These are phyloP conservation scores for Pleuronectes platessa DNA, from an alignment of 2,113 vertebrate species.

Conservation along the genomic window DNA sequence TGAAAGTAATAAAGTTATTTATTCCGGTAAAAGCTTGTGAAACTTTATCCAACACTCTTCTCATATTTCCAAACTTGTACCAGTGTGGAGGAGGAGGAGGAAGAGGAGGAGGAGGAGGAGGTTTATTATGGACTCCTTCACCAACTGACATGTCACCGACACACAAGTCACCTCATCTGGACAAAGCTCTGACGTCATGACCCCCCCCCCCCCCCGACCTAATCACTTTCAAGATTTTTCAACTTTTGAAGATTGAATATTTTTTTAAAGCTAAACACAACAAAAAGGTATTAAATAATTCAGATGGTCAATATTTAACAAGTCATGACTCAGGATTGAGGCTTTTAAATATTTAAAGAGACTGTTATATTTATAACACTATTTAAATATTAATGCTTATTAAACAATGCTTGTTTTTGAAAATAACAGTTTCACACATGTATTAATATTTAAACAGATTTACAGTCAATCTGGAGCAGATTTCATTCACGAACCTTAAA, in stretches of 20 bases:
- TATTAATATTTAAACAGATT: too few species aligned
- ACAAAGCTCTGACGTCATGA: not conserved
- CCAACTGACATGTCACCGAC: not conserved
- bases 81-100: constrained; percentile 10
- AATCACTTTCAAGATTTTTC: not conserved
- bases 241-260: too few species aligned
- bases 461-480: too few species aligned
- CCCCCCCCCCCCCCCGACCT: not conserved
- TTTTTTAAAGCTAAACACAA: too few species aligned
- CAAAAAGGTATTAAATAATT: too few species aligned
- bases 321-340: too few species aligned
- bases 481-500: not conserved
- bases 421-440: too few species aligned
- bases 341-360: not conserved
- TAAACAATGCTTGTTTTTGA: too few species aligned
- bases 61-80: constrained; percentile 65
- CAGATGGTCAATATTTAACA: too few species aligned
- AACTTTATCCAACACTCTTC: not conserved
- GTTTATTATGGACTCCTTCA: constrained; percentile 41
- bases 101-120: constrained; percentile 16
- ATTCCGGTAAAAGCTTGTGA: rapidly evolving
- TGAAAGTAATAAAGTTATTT: not conserved
- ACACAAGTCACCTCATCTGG: not conserved
- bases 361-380: not conserved
- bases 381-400: not conserved